These are phyloP conservation scores for Anoncus sp. DNA, from an alignment of 2,888 invertebrate genomes.

Conservation along the genomic window DNA sequence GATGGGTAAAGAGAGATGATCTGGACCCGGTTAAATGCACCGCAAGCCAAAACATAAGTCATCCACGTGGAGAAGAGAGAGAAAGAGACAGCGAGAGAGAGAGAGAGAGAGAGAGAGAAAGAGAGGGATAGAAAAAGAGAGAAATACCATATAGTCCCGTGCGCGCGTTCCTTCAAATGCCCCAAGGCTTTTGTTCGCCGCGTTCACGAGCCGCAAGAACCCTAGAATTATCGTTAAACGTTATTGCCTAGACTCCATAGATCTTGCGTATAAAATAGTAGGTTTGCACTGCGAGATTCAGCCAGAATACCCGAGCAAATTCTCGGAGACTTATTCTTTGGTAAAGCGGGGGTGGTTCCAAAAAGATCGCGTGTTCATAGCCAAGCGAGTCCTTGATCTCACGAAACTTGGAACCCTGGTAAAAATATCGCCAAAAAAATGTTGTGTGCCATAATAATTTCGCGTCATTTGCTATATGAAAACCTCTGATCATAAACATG, in stretches of 20 bases:
- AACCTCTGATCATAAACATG: neutral
- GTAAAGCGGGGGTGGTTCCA: slow-evolving; percentile 78
- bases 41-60: slow-evolving; percentile 77
- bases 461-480: neutral
- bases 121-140: no score
- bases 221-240: slow-evolving; percentile 83
- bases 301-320: slow-evolving; percentile 59
- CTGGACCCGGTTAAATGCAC: slow-evolving; percentile 68
- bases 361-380: slow-evolving; percentile 25
- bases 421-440: neutral
- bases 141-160: slow-evolving; percentile 28
- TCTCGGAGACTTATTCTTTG: slow-evolving; percentile 63
- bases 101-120: slow-evolving; percentile 65
- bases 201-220: slow-evolving; percentile 76
- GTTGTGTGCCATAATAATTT: neutral
- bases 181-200: slow-evolving; percentile 56
- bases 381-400: slow-evolving; percentile 22
- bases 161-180: slow-evolving; percentile 52
- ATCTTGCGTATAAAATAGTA: slow-evolving; percentile 83
- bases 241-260: slow-evolving; percentile 83
- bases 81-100: slow-evolving; percentile 69
- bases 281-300: slow-evolving; percentile 74
- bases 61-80: slow-evolving; percentile 73
- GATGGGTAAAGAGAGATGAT: slow-evolving; percentile 42
- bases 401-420: slow-evolving; percentile 2